Evolutionary conservation across 2,113 vertebrate species (phyloP), one percentile per base, ranked within the genome.

Genomic region (Ardeotis arabs): DNA sequence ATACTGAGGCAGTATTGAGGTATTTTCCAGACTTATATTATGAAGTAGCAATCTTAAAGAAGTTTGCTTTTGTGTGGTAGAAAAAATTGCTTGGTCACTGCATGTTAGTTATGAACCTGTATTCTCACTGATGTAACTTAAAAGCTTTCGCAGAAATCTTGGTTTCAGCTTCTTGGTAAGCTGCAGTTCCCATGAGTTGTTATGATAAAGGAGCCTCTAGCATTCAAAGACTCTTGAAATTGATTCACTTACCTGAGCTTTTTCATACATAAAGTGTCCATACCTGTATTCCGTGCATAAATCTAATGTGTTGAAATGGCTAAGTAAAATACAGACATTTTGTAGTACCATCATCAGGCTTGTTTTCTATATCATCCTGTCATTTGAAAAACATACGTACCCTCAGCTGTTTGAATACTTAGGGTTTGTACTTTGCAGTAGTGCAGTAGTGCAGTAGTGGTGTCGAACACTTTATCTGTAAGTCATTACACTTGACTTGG

Each of bases 401-500:
- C 22, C 14, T 76, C 25, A 68, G 25, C 41, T 80, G 10, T 50
- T 27, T 25, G 59, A 73, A 37, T 35, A 31, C 35, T 56, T 19
- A 4, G 4, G 4, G 60, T 66, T 66, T 66, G 15, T 29, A 49
- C 25, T 2, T 37, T 62, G 12, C 59, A 55, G 29, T 47, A 41
- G 18, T 41, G 22, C 53, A 18, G 69, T 93, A 35, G 35, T 77
- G 5, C 52, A 47, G 9, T 63, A 35, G 0, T 56, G 3, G 7
- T 60, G 50, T 24, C 39, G n/a, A 44, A 62, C 21, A 12, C 29
- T 50, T 4, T 29, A 17, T 62, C n/a, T 76, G 2, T 45, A 35
- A 31, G 13, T 53, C 1, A 5, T 59, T 73, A 21, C 17, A 19
- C 70, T 75, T 72, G 31, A 27, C 25, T 56, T 0, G 0, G 21